Percentiles rank a stretch among this genome's conserved stretches.
Conservation (phyloP, 2,113 vertebrate genomes). For the Pomatorhinus ruficollis region DNA sequence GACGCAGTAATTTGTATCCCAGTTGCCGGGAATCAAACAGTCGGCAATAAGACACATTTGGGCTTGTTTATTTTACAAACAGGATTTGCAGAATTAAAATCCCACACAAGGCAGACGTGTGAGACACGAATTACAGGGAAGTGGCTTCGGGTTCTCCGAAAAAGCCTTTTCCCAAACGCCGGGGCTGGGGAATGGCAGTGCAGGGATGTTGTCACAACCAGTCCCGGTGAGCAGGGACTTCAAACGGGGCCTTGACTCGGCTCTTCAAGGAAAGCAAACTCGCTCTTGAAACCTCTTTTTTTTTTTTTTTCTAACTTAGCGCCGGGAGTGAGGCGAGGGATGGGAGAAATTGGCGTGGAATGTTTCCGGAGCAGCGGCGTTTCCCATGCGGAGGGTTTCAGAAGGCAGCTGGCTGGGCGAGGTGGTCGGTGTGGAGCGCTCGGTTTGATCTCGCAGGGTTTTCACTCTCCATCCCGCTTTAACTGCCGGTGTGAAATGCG, state of each 20-base stretch:
- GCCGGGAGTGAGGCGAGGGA: not conserved
- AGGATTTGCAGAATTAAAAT: slow-evolving; percentile 24
- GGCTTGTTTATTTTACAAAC: not conserved
- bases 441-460: not conserved
- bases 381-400: not conserved
- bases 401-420: not conserved
- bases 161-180: not conserved
- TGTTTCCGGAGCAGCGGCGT: slow-evolving; percentile 1
- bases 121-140: not conserved
- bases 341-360: not conserved
- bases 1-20: not conserved
- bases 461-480: not conserved
- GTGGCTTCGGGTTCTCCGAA: not conserved
- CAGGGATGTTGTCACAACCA: not conserved
- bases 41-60: not conserved
- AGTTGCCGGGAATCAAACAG: not conserved
- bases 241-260: not conserved
- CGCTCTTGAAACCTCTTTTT: not conserved
- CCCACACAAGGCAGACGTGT: not conserved
- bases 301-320: not conserved
- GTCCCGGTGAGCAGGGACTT: not conserved
- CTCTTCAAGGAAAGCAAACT: not conserved
- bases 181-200: not conserved
- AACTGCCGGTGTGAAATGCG: not conserved
- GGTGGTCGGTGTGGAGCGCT: not conserved